Percentiles rank a stretch among this genome's conserved stretches.
These are phyloP conservation scores for Miltochrista miniata DNA, from an alignment of 2,888 invertebrate genomes.

Conservation along the genomic window DNA sequence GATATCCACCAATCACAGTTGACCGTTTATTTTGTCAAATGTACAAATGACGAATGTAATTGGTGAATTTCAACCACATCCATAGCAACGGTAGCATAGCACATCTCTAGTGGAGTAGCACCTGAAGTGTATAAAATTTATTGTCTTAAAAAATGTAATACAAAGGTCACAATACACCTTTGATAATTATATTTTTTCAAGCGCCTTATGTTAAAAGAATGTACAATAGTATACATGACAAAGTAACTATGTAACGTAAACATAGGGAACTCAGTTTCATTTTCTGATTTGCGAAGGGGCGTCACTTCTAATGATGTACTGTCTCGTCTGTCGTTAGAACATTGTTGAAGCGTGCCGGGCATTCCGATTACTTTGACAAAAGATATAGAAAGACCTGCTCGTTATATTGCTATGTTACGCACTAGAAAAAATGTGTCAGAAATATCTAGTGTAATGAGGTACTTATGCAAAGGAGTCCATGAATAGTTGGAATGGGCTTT, in stretches of 20 bases:
- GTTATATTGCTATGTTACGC: slow-evolving; percentile 9
- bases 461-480: no score
- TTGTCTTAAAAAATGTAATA: not conserved
- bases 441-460: no score
- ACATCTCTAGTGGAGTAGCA: no score
- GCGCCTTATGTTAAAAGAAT: no score
- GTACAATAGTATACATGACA: not conserved
- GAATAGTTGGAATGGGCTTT: no score
- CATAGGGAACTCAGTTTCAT: not conserved
- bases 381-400: slow-evolving; percentile 9
- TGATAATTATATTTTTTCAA: no score
- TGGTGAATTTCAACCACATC: no score
- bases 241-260: not conserved
- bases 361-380: slow-evolving; percentile 36
- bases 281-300: slow-evolving; percentile 6
- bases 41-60: no score
- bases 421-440: slow-evolving; percentile 4
- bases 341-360: slow-evolving; percentile 32
- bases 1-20: no score
- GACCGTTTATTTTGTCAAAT: no score
- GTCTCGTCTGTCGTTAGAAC: slow-evolving; percentile 26
- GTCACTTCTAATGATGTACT: slow-evolving; percentile 27
- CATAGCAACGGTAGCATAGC: no score
- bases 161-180: not conserved
- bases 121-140: slow-evolving; percentile 9